phyloP scores from a whole-genome alignment of 35 echinoderm and acorn worm genomes.

The Hemicentrotus pulcherrimus region DNA sequence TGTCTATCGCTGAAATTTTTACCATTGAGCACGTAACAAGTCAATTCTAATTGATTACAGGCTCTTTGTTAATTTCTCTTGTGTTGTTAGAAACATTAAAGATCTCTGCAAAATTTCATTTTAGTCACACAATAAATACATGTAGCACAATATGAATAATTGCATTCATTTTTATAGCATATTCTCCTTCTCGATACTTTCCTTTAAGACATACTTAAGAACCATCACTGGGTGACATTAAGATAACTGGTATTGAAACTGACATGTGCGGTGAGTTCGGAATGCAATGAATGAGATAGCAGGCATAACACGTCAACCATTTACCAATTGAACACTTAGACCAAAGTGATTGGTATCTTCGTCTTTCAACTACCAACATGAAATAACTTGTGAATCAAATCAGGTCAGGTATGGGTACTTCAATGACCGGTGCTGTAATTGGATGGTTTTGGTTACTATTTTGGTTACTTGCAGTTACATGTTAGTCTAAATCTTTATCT shows the following conservation, averaged over 20 bases:
- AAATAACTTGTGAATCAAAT: background rate
- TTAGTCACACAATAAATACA: too few relatives aligned
- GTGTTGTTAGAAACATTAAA: too few relatives aligned
- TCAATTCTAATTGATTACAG: too few relatives aligned
- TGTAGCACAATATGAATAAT: too few relatives aligned
- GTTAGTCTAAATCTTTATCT: too few relatives aligned
- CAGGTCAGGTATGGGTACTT: background rate
- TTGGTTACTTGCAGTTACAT: too few relatives aligned
- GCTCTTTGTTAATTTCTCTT: too few relatives aligned
- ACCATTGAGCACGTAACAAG: too few relatives aligned
- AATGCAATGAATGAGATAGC: background rate
- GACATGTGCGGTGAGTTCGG: background rate
- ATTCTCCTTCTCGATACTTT: background rate
- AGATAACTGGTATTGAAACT: constrained; percentile 12
- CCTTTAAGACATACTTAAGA: background rate
- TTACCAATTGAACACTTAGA: background rate
- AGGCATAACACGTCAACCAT: background rate
- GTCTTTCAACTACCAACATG: background rate
- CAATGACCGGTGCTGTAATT: background rate
- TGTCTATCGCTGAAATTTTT: too few relatives aligned
- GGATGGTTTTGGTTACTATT: background rate
- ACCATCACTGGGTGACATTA: background rate
- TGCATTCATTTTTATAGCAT: too few relatives aligned
- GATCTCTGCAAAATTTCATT: too few relatives aligned
- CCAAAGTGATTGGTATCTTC: background rate